Conservation (phyloP, 2,113 vertebrate species). For the Microtus ochrogaster region DNA sequence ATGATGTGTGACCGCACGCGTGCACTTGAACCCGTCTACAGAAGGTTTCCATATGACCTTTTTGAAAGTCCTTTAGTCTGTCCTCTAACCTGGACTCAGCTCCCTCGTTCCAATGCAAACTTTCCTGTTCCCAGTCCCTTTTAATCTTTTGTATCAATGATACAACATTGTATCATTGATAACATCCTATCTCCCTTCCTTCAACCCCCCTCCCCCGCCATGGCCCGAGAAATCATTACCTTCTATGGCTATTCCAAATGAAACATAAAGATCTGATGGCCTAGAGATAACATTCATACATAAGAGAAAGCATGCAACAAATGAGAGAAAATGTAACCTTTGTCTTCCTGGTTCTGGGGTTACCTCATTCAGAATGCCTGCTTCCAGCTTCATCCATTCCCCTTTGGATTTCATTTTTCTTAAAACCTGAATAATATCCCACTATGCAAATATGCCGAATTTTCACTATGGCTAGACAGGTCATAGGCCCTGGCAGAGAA, state of each 20-base stretch:
- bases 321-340: background rate
- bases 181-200: background rate
- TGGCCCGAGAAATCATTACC: background rate
- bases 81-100: background rate
- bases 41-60: background rate
- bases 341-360: background rate
- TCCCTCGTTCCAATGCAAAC: background rate
- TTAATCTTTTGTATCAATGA: background rate
- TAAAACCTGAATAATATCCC: background rate
- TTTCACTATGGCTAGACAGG: background rate
- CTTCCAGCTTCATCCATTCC: background rate
- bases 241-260: background rate
- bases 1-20: no score
- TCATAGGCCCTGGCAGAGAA: background rate
- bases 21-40: background rate
- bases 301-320: background rate
- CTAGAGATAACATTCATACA: background rate
- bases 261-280: background rate
- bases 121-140: background rate
- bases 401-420: background rate
- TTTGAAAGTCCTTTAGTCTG: background rate
- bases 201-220: fast-evolving
- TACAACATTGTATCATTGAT: no score
- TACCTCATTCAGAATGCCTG: background rate
- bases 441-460: background rate